Base-by-base conservation (phyloP, 2,888 invertebrate genomes). In the Plebejus melissa region DNA sequence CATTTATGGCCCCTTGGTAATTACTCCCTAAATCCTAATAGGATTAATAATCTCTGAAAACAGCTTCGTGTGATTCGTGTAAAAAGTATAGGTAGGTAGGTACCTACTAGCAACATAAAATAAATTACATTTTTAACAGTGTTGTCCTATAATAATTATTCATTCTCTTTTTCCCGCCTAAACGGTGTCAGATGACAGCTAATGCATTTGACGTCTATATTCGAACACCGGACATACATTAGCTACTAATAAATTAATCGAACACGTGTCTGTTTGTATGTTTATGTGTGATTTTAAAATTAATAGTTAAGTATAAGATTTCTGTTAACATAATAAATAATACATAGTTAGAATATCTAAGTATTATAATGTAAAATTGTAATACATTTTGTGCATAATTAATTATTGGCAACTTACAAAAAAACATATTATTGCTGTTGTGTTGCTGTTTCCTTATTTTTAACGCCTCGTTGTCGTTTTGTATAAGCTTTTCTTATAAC, bases 121-220 rank as follows among this genome's bases (percentile, higher is more conserved):
- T 32, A 28, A 32, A 32, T 2, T 32, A 28, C 28, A 50, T 65
- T 74, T 74, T 69, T 57, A 46, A 72, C 46, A 28, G 60, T 60
- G 60, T 28, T 60, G 28, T 1, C 13, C 28, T 41, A 41, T 22
- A 22, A 22, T 22, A 22, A 22, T 58, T 58, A 38, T 36, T 38
- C 69, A 74, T 36, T 74, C 46, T 11, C 32, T 54, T 54, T 70
- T 72, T 72, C 46, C 65, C 50, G 13, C 28, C 74, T 46, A 32
- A 38, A n/a, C 6, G 60, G 75, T 78, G 76, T 77, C 76, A 58
- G 13, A 54, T 78, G 76, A 71, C 76, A 72, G 50, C 76, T 78
- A 78, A 78, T 78, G 78, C 78, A 76, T 71, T 70, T 41, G 60
- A 72, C 54, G 32, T 50, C 46, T 50, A 54, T 46, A 72, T 50